These are phyloP conservation scores for Drosophila erecta DNA, from an alignment of 1,140 invertebrate genomes.

Conservation along the genomic window DNA sequence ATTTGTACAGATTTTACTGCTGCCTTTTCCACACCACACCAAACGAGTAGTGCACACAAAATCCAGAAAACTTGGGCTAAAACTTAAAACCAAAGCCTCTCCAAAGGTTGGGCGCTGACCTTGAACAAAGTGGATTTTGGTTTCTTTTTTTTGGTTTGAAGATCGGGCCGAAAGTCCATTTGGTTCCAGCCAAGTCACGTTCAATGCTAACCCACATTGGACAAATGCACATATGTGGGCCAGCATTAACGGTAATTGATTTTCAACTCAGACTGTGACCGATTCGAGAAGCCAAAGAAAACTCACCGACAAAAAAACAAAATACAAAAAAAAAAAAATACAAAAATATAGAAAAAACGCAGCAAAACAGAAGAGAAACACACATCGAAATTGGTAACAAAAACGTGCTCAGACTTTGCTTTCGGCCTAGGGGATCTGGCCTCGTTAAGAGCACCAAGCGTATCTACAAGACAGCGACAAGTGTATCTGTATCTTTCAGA, in stretches of 20 bases:
- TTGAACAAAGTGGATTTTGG: slow-evolving; percentile 42
- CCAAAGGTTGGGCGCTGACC: slow-evolving; percentile 49
- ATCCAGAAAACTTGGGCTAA: neutral
- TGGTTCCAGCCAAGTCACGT: slow-evolving; percentile 68
- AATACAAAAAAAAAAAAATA: neutral
- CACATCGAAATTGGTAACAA: slow-evolving; percentile 65
- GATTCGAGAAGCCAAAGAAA: slow-evolving; percentile 28
- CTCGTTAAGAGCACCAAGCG: slow-evolving; percentile 42
- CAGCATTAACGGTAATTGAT: slow-evolving; percentile 76
- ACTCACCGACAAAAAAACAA: slow-evolving; percentile 8
- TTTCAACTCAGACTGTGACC: slow-evolving; percentile 56
- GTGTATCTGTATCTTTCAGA: slow-evolving; percentile 17
- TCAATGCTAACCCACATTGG: slow-evolving; percentile 59
- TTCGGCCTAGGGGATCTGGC: slow-evolving; percentile 44
- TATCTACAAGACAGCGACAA: slow-evolving; percentile 14
- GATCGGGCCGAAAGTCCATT: slow-evolving; percentile 13
- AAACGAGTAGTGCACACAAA: slow-evolving; percentile 19
- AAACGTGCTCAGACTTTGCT: slow-evolving; percentile 67
- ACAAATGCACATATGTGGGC: slow-evolving; percentile 9
- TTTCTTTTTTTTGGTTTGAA: slow-evolving; percentile 12
- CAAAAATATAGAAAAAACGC: slow-evolving; percentile 2
- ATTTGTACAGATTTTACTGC: slow-evolving; percentile 26
- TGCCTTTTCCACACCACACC: slow-evolving; percentile 8
- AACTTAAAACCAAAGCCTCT: slow-evolving; percentile 7
- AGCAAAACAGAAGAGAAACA: slow-evolving; percentile 18